Conservation (phyloP, 2,888 invertebrate genomes). For the Brachycybe producta region DNA sequence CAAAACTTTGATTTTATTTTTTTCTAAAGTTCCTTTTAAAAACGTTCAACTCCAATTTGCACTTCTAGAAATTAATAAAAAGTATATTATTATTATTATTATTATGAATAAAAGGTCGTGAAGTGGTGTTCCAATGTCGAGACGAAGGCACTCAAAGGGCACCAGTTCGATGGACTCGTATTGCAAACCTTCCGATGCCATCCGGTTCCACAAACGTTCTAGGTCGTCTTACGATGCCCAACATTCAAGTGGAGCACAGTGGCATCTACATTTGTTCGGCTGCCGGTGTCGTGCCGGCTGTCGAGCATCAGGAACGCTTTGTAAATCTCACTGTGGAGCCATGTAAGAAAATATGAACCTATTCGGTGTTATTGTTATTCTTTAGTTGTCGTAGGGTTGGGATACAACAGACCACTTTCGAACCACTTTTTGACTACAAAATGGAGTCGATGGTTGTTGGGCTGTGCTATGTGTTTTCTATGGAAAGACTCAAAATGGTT, state of each 20-base stretch:
- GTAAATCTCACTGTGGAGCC: constrained; percentile 57
- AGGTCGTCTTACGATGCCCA: constrained; percentile 74
- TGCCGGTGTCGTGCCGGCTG: constrained; percentile 45
- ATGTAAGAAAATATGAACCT: constrained; percentile 53
- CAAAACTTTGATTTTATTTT: no score
- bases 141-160: constrained; percentile 72
- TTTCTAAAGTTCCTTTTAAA: no score
- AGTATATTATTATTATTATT: not conserved
- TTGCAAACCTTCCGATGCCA: constrained; percentile 58
- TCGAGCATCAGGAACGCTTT: constrained; percentile 32
- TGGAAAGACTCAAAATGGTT: no score
- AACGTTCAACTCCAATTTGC: not conserved
- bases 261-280: constrained; percentile 79
- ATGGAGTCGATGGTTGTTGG: no score
- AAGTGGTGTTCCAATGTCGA: constrained; percentile 85
- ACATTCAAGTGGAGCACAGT: constrained; percentile 57
- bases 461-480: no score
- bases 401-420: no score
- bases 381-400: no score
- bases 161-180: constrained; percentile 55
- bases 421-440: no score
- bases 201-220: constrained; percentile 55
- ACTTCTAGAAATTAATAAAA: not conserved
- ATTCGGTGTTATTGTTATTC: no score
- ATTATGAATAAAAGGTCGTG: constrained; percentile 47